Base-by-base conservation (phyloP, 2,113 vertebrate species). In the Vidua chalybeata region DNA sequence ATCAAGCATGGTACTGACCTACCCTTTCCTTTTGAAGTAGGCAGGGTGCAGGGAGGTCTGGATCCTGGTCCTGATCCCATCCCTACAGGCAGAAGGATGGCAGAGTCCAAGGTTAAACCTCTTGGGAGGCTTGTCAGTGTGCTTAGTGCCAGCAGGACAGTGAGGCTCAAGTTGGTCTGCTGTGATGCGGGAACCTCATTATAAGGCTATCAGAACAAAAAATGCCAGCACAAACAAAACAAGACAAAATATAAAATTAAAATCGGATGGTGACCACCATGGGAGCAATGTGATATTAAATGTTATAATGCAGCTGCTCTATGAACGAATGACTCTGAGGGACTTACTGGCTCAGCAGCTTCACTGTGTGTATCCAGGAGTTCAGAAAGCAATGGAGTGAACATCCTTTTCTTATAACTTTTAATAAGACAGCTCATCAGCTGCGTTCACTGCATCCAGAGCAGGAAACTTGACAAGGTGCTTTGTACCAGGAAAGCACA, bases 371-470 rank as follows among this genome's bases (percentile, higher is more conserved):
- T 84, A 89, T 75, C 75, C 94, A 91, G 87, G 94, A 91, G 71
- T 93, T 90, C 76, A 62, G 61, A 89, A 95, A 94, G 84, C 93
- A 96, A 93, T 89, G 75, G 81, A 92, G 67, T 92, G 90, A 89
- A 73, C 83, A 93, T 93, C 88, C 88, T 90, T 83, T 86, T 62
- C 88, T 95, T 83, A 72, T 90, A 96, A 95, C 80, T 97, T 94
- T 96, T 94, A 96, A 93, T 92, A 93, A 92, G 91, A 93, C 91
- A 95, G 79, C 59, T 94, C 94, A 95, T 91, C 94, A 95, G 62
- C 52, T 75, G 63, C 1, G 1, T 80, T 94, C 80, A 54, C 69
- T 71, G 77, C 49, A 94, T 95, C 77, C 78, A 94, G 80, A 92
- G 58, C 62, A 95, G 80, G 71, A 91, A 95, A 86, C 63, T 83